Conservation (phyloP, 2,797 vertebrate species). For the Rhinogobio ventralis region DNA sequence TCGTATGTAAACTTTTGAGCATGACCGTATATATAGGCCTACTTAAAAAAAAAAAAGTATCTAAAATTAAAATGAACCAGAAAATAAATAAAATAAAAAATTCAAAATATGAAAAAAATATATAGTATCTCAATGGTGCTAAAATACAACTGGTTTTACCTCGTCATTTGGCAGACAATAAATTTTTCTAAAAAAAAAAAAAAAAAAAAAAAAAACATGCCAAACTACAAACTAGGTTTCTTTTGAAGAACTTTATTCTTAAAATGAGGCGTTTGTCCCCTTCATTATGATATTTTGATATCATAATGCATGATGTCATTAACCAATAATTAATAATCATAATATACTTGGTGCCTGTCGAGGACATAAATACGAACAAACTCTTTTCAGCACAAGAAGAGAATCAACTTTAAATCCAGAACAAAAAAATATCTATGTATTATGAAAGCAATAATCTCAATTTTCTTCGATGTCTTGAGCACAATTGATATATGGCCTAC, state of each 20-base stretch:
- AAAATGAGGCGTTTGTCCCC: neutral
- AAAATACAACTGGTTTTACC: too few species aligned
- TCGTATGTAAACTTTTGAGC: too few species aligned
- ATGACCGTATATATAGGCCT: too few species aligned
- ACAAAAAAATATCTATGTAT: neutral
- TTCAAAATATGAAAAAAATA: too few species aligned
- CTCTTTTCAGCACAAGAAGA: neutral
- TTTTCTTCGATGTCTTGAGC: constrained; percentile 13
- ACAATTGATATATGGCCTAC: neutral
- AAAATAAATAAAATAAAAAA: neutral
- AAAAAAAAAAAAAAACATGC: neutral
- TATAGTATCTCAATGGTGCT: too few species aligned
- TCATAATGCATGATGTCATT: too few species aligned
- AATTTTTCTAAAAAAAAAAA: too few species aligned
- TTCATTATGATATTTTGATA: neutral
- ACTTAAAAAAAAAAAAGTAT: too few species aligned
- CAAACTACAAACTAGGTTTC: neutral
- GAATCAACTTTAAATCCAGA: neutral
- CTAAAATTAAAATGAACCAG: neutral
- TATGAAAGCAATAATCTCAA: constrained; percentile 33
- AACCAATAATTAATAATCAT: neutral
- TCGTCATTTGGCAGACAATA: too few species aligned
- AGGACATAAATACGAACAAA: too few species aligned
- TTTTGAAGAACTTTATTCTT: neutral
- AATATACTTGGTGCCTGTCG: neutral